A percentile compares a stretch with the other conserved stretches of the same genome.
phyloP scores from a whole-genome alignment of 2,888 invertebrate species.

The Linnaemya vulpina region DNA sequence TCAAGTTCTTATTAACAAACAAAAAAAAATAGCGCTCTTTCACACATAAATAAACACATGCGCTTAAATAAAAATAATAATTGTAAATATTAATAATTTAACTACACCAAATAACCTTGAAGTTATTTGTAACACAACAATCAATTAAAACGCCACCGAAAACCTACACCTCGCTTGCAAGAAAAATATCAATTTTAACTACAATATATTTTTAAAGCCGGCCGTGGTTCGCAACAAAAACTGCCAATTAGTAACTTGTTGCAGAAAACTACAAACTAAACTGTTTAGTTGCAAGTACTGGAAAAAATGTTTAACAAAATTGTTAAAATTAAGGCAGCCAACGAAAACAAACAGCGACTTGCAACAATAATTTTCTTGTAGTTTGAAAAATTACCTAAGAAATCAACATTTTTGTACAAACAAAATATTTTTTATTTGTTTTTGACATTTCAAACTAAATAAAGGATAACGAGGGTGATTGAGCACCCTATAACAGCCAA shows the following conservation, averaged over 20 bases:
- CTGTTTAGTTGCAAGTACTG: conserved; percentile 27
- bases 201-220: conserved; percentile 15
- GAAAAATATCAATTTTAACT: conserved; percentile 31
- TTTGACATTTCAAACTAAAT: background rate
- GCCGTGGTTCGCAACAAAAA: background rate
- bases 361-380: conserved; percentile 48
- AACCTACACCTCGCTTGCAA: conserved; percentile 66
- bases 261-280: conserved; percentile 50
- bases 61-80: background rate
- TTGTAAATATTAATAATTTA: conserved; percentile 29
- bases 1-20: background rate
- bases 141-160: conserved; percentile 70
- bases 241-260: conserved; percentile 66
- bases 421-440: conserved; percentile 30
- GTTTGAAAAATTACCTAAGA: conserved; percentile 67
- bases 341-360: conserved; percentile 14
- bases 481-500: background rate
- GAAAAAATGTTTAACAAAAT: conserved; percentile 38
- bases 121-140: conserved; percentile 63
- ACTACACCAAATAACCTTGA: conserved; percentile 64
- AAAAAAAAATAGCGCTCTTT: conserved; percentile 15
- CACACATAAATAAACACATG: background rate
- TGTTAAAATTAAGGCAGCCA: conserved; percentile 14
- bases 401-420: conserved; percentile 60
- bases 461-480: background rate